Evolutionary conservation across 2,113 vertebrate genomes (phyloP), one percentile per base, ranked within the genome.

Genomic region (Mastomys coucha): DNA sequence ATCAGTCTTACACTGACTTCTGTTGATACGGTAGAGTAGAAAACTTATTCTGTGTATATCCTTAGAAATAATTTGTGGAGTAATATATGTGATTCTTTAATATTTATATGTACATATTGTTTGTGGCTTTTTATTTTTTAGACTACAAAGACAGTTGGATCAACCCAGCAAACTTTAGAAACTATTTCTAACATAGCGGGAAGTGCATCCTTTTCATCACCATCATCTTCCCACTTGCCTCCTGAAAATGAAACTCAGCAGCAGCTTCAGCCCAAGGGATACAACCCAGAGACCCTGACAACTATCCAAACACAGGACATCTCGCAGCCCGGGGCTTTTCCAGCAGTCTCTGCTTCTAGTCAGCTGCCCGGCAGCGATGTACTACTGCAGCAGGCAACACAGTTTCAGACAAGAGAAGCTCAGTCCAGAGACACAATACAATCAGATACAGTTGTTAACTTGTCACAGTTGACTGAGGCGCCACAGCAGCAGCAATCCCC

Each of bases 281-380:
- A 99, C 97, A 98, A 98, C 82, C 94, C 99, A 84, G 99, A 99
- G 96, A 93, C 98, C 12, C 98, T 99, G 94, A 98, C 98, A 95
- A 99, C 99, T 16, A 99, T 99, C 96, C 99, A 99, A 75, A 98
- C 99, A 0, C 99, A 99, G 97, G 99, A 99, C 97, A 99, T 99
- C 56, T 98, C 99, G 77, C 98, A 99, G 65, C 94, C 98, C 24
- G 98, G 97, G 84, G 98, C 99, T 45, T 99, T 99, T 95, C 98
- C 99, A 4, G 78, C 98, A 12, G 99, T 99, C 84, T 98, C 99
- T 80, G 96, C 98, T 0, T 85, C 98, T 0, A 98, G 92, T 95
- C 99, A 99, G 97, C 98, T 99, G 91, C 97, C 99, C 91, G 98
- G 49, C 95, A 98, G 98, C 5, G 99, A 99, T 51, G 96, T 99